A percentile compares a stretch with the other conserved stretches of the same genome.
phyloP scores from a whole-genome alignment of 1,140 invertebrate genomes.

The Bombus consobrinus region DNA sequence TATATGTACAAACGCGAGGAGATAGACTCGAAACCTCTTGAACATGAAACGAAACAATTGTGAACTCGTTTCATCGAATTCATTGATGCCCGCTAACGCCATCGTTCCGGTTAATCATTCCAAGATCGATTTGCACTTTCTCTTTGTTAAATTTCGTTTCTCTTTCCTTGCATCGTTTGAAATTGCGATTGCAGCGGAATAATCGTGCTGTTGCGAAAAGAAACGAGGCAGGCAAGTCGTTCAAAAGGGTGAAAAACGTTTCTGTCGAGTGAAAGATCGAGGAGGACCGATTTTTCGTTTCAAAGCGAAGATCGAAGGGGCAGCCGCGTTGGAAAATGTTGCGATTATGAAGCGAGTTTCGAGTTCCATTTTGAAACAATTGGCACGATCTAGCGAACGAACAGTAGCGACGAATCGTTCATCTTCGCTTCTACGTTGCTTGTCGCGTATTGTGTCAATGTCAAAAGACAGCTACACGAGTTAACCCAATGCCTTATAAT shows the following conservation, averaged over 20 bases:
- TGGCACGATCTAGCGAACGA: constrained; percentile 33
- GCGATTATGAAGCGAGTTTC: constrained; percentile 51
- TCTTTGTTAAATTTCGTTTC: neutral
- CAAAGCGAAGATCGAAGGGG: neutral
- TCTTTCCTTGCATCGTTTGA: neutral
- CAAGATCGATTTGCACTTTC: neutral
- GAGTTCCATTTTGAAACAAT: constrained; percentile 46
- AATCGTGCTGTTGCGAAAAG: neutral
- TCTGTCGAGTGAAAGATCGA: neutral
- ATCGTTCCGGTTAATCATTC: neutral
- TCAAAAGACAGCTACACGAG: too few relatives aligned
- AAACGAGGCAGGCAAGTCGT: neutral
- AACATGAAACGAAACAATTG: neutral
- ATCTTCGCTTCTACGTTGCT: neutral
- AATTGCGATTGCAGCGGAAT: neutral
- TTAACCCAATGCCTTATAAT: neutral
- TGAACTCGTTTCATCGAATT: constrained; percentile 5
- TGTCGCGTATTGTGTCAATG: neutral
- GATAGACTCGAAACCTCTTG: neutral
- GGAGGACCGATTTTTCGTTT: neutral
- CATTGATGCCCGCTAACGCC: neutral
- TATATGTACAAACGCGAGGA: neutral
- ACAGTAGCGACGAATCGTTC: neutral
- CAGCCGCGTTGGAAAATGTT: neutral
- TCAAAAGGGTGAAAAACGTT: neutral